These are phyloP conservation scores for Athalia cordata DNA, from an alignment of 2,888 invertebrate genomes.

Conservation along the genomic window DNA sequence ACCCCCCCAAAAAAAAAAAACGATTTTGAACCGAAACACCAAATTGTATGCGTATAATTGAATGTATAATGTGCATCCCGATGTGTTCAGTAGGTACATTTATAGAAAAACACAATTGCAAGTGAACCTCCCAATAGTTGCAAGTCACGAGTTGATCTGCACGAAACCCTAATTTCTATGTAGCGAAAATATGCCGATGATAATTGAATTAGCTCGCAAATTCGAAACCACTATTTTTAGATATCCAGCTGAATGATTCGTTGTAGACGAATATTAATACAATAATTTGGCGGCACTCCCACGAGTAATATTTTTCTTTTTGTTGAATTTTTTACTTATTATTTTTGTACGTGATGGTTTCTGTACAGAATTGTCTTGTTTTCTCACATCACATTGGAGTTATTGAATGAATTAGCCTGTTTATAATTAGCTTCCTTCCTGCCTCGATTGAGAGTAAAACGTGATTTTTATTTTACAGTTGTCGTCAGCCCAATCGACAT, in stretches of 20 bases:
- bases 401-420: conserved; percentile 30
- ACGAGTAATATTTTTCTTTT: too few species aligned
- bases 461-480: conserved; percentile 79
- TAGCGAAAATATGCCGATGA: background rate
- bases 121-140: conserved; percentile 26
- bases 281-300: too few species aligned
- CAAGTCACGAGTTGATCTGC: conserved; percentile 42
- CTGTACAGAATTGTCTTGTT: too few species aligned
- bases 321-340: too few species aligned
- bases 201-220: background rate
- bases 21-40: too few species aligned
- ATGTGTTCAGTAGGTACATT: background rate
- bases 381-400: background rate
- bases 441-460: too few species aligned
- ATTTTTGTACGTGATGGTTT: too few species aligned
- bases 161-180: conserved; percentile 15
- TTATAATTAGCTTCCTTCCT: background rate
- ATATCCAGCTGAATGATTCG: conserved; percentile 3
- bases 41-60: background rate
- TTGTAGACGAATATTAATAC: too few species aligned
- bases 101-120: conserved; percentile 4
- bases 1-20: too few species aligned
- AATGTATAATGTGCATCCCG: conserved; percentile 28
- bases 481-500: conserved; percentile 93
- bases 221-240: conserved; percentile 11